Base-by-base conservation (phyloP, 2,888 invertebrate species). In the Chesias legatella region DNA sequence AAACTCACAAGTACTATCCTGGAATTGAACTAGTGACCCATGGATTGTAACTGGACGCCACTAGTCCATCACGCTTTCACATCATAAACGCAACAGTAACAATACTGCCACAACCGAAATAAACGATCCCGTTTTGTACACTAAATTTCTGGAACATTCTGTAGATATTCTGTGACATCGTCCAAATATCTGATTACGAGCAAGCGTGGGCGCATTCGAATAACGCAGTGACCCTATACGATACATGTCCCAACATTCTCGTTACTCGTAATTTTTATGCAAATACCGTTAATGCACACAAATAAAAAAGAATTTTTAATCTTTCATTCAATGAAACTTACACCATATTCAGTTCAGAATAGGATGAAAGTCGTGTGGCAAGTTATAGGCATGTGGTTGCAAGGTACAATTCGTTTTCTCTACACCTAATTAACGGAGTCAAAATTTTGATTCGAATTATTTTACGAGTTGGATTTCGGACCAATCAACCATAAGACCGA, bases 241-340 rank as follows among this genome's bases (percentile, higher is more conserved):
- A 38, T 35, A 38, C 57, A 56, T 62, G 63, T 63, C 67, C 63
- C 60, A 58, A 58, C 61, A 56, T 60, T 60, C 61, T 56, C 61
- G 61, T 58, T 58, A 58, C 53, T 62, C 58, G 60, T 67, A 67
- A 61, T 63, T 68, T 70, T 71, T 66, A 73, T 73, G 71, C 67
- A 68, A 72, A 73, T 73, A 39, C 47, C 40, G 48, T 47, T 34
- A 35, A 41, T 30, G 32, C 34, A 46, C 45, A 43, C 36, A 48
- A 36, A 29, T 20, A 39, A 38, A 28, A 31, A 21, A 32, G 23
- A 41, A 9, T 7, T 10, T 10, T 23, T 20, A 46, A 33, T 37
- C 6, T 32, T 5, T 8, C 50, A 46, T 35, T 36, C 58, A 47
- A 30, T 10, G 20, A 26, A 10, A 20, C 21, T 2, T 28, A 23